Evolutionary conservation across 2,113 vertebrate genomes (phyloP).

Genomic region (Xiphorhynchus elegans): DNA sequence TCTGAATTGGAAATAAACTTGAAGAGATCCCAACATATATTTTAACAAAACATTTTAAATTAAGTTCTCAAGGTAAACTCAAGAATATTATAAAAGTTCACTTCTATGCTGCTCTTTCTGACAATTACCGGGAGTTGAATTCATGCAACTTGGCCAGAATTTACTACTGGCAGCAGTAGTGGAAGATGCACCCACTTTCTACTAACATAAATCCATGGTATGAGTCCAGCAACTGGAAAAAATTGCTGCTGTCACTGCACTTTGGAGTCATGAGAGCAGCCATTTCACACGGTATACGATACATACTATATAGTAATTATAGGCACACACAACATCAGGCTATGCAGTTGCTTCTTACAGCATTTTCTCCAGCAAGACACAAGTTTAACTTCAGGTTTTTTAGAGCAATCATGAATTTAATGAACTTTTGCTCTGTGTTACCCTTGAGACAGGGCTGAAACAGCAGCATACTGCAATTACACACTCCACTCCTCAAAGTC

Average conservation of each 20-base stretch:
- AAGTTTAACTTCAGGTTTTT: background rate
- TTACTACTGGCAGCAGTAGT: background rate
- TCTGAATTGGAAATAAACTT: background rate
- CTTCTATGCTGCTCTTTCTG: background rate
- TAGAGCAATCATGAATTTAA: background rate
- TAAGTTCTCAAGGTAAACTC: background rate
- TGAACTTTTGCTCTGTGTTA: background rate
- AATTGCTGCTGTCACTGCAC: background rate
- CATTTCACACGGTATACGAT: background rate
- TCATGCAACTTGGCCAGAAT: background rate
- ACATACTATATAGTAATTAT: background rate
- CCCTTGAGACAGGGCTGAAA: background rate
- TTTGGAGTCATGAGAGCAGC: background rate
- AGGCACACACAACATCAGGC: background rate
- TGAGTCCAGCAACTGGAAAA: background rate
- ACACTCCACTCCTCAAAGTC: background rate
- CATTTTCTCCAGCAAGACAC: background rate
- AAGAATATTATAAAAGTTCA: background rate
- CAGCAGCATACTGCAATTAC: background rate
- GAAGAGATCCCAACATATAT: background rate
- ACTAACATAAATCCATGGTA: background rate
- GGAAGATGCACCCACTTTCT: background rate
- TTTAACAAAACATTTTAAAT: background rate
- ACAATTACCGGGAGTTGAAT: background rate
- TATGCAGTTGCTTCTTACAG: background rate